These are phyloP conservation scores for Laodelphax striatellus DNA, from an alignment of 1,140 invertebrate species.

Conservation along the genomic window DNA sequence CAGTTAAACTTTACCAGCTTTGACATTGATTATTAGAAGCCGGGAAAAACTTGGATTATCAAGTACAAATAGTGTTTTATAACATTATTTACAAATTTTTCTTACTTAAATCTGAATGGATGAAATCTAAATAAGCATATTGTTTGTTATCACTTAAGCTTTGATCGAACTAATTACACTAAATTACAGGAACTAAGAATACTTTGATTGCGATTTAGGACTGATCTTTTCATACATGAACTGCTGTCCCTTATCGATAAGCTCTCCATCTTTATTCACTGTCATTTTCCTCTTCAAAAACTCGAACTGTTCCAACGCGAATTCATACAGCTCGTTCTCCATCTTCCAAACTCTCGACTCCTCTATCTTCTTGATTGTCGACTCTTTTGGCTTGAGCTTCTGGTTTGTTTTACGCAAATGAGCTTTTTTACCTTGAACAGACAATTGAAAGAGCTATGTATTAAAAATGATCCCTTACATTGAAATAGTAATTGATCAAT, in stretches of 20 bases:
- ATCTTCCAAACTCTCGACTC: slow-evolving; percentile 84
- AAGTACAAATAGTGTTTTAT: no score
- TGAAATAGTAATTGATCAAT: no score
- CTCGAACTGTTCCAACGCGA: slow-evolving; percentile 84
- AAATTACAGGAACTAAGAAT: slow-evolving; percentile 1
- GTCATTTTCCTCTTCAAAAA: slow-evolving; percentile 63
- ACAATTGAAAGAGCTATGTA: not conserved
- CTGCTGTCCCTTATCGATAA: slow-evolving; percentile 56
- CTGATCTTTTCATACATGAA: slow-evolving; percentile 93
- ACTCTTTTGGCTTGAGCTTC: slow-evolving; percentile 69
- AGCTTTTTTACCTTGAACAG: slow-evolving; percentile 62
- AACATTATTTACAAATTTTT: no score
- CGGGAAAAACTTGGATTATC: no score
- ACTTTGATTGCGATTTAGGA: slow-evolving; percentile 46
- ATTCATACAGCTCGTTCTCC: slow-evolving; percentile 97
- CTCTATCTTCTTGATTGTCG: slow-evolving; percentile 66
- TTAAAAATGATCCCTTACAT: no score
- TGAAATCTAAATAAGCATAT: no score
- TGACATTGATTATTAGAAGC: no score
- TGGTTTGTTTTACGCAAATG: slow-evolving; percentile 89
- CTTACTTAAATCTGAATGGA: no score
- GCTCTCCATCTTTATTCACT: slow-evolving; percentile 42
- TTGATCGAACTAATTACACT: not conserved
- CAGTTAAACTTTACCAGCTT: no score
- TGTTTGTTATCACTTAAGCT: no score